These are phyloP conservation scores for Sebastiscus albofasciatus DNA, from an alignment of 2,797 vertebrate species.

Conservation along the genomic window DNA sequence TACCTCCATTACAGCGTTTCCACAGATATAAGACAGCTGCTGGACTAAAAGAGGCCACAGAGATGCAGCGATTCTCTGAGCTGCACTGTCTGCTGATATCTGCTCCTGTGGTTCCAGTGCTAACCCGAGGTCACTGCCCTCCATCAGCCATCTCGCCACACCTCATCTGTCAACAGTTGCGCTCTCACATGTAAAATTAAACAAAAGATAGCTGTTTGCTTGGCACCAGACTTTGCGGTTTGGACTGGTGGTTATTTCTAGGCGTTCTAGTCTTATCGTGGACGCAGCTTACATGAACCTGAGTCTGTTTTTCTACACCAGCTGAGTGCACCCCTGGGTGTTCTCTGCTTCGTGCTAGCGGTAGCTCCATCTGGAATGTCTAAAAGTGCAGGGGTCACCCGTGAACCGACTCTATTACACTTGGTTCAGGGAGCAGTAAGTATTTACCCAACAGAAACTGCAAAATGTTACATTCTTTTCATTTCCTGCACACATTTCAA, in stretches of 20 bases:
- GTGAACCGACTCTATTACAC: slow-evolving; percentile 42
- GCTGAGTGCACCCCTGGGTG: neutral
- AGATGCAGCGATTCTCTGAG: slow-evolving; percentile 8
- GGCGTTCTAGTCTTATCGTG: slow-evolving; percentile 43
- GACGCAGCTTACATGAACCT: slow-evolving; percentile 29
- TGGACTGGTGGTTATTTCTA: slow-evolving; percentile 55
- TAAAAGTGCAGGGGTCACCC: slow-evolving; percentile 45
- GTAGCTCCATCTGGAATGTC: slow-evolving; percentile 66
- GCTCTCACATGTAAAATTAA: slow-evolving; percentile 54
- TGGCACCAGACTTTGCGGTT: slow-evolving; percentile 35
- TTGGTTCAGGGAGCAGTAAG: slow-evolving; percentile 51
- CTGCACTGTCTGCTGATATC: slow-evolving; percentile 32
- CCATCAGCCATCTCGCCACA: slow-evolving; percentile 54
- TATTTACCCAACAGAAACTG: slow-evolving; percentile 67
- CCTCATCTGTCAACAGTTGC: slow-evolving; percentile 69
- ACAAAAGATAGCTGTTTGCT: slow-evolving; percentile 65
- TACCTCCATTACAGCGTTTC: slow-evolving; percentile 6
- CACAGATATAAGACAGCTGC: slow-evolving; percentile 21
- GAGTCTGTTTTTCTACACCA: slow-evolving; percentile 39
- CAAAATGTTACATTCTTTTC: slow-evolving; percentile 63
- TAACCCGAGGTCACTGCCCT: slow-evolving; percentile 45
- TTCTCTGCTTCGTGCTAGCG: slow-evolving; percentile 21
- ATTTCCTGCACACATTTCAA: slow-evolving; percentile 67
- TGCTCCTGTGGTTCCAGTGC: slow-evolving; percentile 30
- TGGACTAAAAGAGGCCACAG: slow-evolving; percentile 28